Conservation (phyloP, 1,140 invertebrate genomes). For the Pogonomyrmex barbatus region DNA sequence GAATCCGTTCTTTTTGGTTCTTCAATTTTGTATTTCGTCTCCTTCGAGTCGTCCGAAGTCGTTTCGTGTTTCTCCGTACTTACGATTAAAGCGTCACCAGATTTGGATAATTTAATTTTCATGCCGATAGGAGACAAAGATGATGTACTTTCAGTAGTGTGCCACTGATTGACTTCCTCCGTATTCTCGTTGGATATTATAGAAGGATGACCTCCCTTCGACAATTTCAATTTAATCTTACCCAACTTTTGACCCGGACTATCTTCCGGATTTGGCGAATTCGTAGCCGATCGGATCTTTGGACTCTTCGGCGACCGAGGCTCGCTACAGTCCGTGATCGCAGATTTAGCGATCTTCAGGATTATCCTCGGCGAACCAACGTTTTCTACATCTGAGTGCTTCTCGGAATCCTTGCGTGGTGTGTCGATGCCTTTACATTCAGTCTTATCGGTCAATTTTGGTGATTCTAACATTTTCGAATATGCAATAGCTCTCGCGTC, state of each 20-base stretch:
- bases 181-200: slow-evolving; percentile 83
- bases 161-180: slow-evolving; percentile 79
- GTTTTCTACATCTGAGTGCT: slow-evolving; percentile 80
- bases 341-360: slow-evolving; percentile 85
- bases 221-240: slow-evolving; percentile 85
- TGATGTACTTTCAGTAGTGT: slow-evolving; percentile 79
- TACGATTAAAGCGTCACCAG: slow-evolving; percentile 78
- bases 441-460: slow-evolving; percentile 66
- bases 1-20: slow-evolving; percentile 80
- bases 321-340: slow-evolving; percentile 83
- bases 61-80: slow-evolving; percentile 76
- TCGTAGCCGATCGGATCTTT: slow-evolving; percentile 83
- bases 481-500: slow-evolving; percentile 76
- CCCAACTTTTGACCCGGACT: slow-evolving; percentile 84
- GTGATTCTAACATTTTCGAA: slow-evolving; percentile 78
- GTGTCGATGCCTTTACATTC: slow-evolving; percentile 77
- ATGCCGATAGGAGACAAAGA: slow-evolving; percentile 83
- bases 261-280: slow-evolving; percentile 85
- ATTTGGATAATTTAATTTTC: slow-evolving; percentile 84
- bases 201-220: slow-evolving; percentile 83
- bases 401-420: slow-evolving; percentile 79
- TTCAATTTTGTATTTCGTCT: slow-evolving; percentile 77
- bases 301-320: slow-evolving; percentile 85
- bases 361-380: slow-evolving; percentile 84
- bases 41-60: slow-evolving; percentile 70